These are phyloP conservation scores for Thereva nobilitata DNA, from an alignment of 2,888 invertebrate species.

Conservation along the genomic window DNA sequence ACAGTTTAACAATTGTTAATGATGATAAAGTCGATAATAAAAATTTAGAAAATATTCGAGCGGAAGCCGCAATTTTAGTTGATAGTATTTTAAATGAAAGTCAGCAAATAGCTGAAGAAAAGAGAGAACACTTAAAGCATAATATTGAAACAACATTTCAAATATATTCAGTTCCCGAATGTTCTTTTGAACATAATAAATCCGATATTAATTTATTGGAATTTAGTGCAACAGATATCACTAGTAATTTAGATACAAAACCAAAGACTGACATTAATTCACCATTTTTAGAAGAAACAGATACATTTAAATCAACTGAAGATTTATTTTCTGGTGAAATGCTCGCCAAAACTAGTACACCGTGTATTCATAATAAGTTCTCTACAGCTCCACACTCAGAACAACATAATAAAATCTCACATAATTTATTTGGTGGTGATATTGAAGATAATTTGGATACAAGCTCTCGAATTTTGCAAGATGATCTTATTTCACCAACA, in stretches of 20 bases:
- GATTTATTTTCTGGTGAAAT: constrained; percentile 25
- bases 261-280: constrained; percentile 31
- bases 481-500: constrained; percentile 2
- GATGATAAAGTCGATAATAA: constrained; percentile 25
- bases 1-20: constrained; percentile 8
- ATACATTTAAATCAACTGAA: constrained; percentile 22
- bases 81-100: constrained; percentile 44
- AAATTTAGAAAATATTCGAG: constrained; percentile 14
- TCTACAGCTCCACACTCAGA: neutral
- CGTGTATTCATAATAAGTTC: constrained; percentile 34
- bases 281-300: constrained; percentile 15
- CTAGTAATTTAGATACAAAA: constrained; percentile 9
- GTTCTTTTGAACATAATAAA: constrained; percentile 14
- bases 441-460: neutral
- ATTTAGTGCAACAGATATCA: constrained; percentile 2
- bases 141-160: constrained; percentile 7
- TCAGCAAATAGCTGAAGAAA: constrained; percentile 38
- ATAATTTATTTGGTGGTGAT: neutral
- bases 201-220: neutral
- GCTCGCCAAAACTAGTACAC: constrained; percentile 41
- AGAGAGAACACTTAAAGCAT: constrained; percentile 1
- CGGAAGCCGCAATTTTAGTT: constrained; percentile 38
- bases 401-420: neutral
- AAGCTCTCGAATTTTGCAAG: neutral
- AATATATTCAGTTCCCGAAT: constrained; percentile 15